Conservation (phyloP, 2,113 vertebrate species). For the Hippocampus zosterae region DNA sequence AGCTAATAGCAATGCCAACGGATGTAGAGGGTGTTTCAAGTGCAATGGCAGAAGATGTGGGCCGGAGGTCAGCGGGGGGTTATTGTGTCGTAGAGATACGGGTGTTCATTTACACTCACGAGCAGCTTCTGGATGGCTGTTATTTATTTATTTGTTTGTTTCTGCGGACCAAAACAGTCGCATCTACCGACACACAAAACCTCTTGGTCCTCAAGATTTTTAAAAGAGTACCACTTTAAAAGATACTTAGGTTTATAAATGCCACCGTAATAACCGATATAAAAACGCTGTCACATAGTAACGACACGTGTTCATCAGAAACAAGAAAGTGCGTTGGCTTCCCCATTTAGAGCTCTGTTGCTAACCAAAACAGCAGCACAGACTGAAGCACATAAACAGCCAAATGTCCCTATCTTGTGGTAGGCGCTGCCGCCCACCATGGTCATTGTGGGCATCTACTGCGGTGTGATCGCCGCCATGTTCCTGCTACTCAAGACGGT, state of each 20-base stretch:
- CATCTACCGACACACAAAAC: no score
- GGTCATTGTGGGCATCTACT: constrained; percentile 97
- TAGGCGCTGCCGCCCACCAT: constrained; percentile 95
- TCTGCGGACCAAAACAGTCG: not conserved
- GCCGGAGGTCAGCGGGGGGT: not conserved
- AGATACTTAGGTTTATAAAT: no score
- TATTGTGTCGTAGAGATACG: not conserved
- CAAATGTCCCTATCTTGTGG: not conserved
- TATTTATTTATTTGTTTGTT: not conserved
- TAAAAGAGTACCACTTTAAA: no score
- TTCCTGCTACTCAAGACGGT: constrained; percentile 94
- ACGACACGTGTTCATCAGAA: no score
- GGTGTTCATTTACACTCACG: not conserved
- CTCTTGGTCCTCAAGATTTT: no score
- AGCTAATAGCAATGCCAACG: constrained; percentile 23
- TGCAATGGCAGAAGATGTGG: not conserved
- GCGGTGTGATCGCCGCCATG: constrained; percentile 89
- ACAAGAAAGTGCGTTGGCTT: no score
- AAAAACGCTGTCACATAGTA: no score
- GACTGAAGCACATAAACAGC: not conserved
- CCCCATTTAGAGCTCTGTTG: no score
- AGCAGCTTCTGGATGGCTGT: no score
- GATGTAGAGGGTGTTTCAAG: constrained; percentile 32
- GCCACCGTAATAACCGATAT: no score
- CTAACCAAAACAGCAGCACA: not conserved